phyloP scores from a whole-genome alignment of 1,140 invertebrate species.

The Episyrphus balteatus region DNA sequence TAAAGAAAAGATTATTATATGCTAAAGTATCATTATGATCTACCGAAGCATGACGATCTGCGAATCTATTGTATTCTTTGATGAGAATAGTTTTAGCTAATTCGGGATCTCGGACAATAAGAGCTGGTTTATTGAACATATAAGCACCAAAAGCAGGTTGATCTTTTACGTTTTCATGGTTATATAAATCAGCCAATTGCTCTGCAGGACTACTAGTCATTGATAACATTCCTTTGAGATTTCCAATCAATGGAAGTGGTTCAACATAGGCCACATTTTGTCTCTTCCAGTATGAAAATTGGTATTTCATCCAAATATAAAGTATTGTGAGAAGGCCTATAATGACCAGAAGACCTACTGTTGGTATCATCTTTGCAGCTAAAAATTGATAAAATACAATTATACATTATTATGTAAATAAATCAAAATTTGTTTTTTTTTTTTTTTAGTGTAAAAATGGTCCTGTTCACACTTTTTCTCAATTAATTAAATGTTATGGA shows the following conservation, averaged over 20 bases:
- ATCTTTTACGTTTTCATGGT: slow-evolving; percentile 17
- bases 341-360: slow-evolving; percentile 6
- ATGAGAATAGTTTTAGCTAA: slow-evolving; percentile 41
- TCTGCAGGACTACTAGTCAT: slow-evolving; percentile 25
- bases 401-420: too few species aligned
- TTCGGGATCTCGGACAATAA: slow-evolving; percentile 42
- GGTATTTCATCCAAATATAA: slow-evolving; percentile 10
- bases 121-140: slow-evolving; percentile 35
- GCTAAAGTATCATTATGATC: slow-evolving; percentile 23
- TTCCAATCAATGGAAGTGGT: slow-evolving; percentile 17
- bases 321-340: slow-evolving; percentile 1
- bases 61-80: slow-evolving; percentile 37
- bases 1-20: slow-evolving; percentile 20
- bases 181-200: slow-evolving; percentile 23
- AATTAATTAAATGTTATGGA: not conserved
- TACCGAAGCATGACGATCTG: slow-evolving; percentile 36
- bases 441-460: too few species aligned
- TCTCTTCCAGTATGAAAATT: slow-evolving; percentile 18
- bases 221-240: slow-evolving; percentile 17
- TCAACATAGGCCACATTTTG: slow-evolving; percentile 15
- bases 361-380: not conserved
- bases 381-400: not conserved
- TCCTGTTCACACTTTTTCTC: too few species aligned
- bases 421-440: too few species aligned
- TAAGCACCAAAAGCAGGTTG: slow-evolving; percentile 32